These are phyloP conservation scores for Aplochiton taeniatus DNA, from an alignment of 2,797 vertebrate species.

Conservation along the genomic window DNA sequence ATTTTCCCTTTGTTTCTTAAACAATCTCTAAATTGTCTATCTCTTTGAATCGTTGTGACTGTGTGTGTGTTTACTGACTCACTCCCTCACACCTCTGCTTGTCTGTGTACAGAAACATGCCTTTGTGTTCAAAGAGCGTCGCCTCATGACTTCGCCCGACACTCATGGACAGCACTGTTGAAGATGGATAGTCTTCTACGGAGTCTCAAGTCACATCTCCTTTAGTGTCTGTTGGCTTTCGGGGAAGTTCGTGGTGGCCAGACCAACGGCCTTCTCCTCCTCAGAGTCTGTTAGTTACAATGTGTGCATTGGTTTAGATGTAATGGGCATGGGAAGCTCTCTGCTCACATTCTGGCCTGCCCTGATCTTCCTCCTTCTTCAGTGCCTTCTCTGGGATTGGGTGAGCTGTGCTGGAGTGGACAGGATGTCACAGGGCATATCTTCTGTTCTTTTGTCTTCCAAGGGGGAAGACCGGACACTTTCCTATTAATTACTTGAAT, in stretches of 20 bases:
- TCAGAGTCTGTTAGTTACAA: slow-evolving; percentile 1
- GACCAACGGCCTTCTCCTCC: neutral
- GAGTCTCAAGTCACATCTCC: neutral
- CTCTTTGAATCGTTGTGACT: neutral
- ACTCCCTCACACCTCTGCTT: neutral
- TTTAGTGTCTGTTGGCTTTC: neutral
- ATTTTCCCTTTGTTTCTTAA: neutral
- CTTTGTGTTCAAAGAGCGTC: slow-evolving; percentile 25
- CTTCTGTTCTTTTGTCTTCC: slow-evolving; percentile 44
- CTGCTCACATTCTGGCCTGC: slow-evolving; percentile 11
- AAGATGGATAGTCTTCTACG: slow-evolving; percentile 18
- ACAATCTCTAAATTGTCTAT: neutral
- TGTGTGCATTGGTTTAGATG: slow-evolving; percentile 2
- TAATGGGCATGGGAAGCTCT: neutral
- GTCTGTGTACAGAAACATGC: slow-evolving; percentile 41
- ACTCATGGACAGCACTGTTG: slow-evolving; percentile 4
- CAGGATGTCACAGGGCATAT: slow-evolving; percentile 21
- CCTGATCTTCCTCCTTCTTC: slow-evolving; percentile 44
- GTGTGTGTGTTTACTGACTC: neutral
- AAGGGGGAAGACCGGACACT: slow-evolving; percentile 32
- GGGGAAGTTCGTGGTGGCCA: neutral
- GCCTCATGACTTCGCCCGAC: slow-evolving; percentile 30
- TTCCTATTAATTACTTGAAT: slow-evolving; percentile 58
- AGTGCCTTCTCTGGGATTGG: slow-evolving; percentile 69
- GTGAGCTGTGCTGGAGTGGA: slow-evolving; percentile 27